Percentiles rank a stretch among this genome's conserved stretches.
phyloP scores from a whole-genome alignment of 2,113 vertebrate genomes.

The Sceloporus tristichus region DNA sequence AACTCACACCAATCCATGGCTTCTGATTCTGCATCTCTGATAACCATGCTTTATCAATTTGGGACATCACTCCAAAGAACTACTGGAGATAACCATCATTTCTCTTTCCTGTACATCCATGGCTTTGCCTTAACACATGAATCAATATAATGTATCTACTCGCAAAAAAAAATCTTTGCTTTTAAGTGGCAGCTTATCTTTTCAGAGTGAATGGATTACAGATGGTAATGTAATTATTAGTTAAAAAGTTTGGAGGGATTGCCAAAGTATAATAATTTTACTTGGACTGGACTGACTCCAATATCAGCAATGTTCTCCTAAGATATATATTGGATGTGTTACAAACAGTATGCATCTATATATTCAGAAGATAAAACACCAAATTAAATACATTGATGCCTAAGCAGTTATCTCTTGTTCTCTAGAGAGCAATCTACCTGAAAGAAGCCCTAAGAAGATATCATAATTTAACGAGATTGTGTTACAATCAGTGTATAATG shows the following conservation, averaged over 20 bases:
- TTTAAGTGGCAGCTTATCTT: not conserved
- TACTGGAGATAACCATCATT: not conserved
- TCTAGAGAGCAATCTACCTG: constrained; percentile 30
- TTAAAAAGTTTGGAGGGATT: not conserved
- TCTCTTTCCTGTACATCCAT: not conserved
- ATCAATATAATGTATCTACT: not conserved
- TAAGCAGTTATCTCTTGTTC: constrained; percentile 16
- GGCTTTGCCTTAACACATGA: not conserved
- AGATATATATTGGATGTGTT: constrained; percentile 53
- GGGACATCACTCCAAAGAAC: not conserved
- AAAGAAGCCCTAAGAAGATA: constrained; percentile 26
- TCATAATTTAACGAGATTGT: constrained; percentile 8
- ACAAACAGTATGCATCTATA: constrained; percentile 41
- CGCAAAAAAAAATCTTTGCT: not conserved
- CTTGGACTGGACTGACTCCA: constrained; percentile 70
- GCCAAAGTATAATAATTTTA: constrained; percentile 28
- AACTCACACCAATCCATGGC: not conserved
- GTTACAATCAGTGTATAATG: constrained; percentile 1
- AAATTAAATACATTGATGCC: not conserved
- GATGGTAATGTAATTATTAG: not conserved
- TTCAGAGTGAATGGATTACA: not conserved
- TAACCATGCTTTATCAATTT: not conserved
- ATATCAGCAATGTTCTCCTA: constrained; percentile 56
- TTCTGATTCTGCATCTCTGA: not conserved
- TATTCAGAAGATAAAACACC: not conserved